These are phyloP conservation scores for Deilephila elpenor DNA, from an alignment of 2,888 invertebrate species.

Conservation along the genomic window DNA sequence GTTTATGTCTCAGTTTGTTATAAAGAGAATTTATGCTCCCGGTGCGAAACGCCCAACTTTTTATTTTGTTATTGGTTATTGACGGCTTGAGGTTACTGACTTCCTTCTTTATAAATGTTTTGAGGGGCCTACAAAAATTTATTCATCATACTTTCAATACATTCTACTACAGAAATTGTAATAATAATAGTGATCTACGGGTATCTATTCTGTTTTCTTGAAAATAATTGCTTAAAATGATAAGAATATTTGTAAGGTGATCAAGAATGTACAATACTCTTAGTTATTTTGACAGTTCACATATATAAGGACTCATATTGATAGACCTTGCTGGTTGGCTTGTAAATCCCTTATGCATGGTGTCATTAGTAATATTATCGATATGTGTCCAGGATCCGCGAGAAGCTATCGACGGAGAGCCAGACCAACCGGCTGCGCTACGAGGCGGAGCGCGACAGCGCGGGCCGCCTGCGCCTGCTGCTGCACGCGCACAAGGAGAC, in stretches of 20 bases:
- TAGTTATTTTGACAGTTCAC: too few species aligned
- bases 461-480: constrained; percentile 83
- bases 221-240: too few species aligned
- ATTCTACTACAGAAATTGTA: too few species aligned
- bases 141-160: too few species aligned
- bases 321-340: not conserved
- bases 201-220: too few species aligned
- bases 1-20: constrained; percentile 1
- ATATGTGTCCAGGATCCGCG: constrained; percentile 66
- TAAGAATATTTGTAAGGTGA: too few species aligned
- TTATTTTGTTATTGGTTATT: not conserved
- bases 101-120: not conserved
- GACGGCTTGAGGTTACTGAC: not conserved
- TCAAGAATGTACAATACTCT: too few species aligned
- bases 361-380: not conserved
- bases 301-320: too few species aligned
- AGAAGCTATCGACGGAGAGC: constrained; percentile 77
- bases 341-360: too few species aligned
- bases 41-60: not conserved
- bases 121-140: too few species aligned
- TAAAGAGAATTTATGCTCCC: not conserved
- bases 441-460: constrained; percentile 80
- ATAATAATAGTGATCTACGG: too few species aligned
- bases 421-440: constrained; percentile 74
- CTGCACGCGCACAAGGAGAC: constrained; percentile 85